Evolutionary conservation across 1,140 invertebrate genomes (phyloP).

Genomic region (Anoplophora glabripennis): DNA sequence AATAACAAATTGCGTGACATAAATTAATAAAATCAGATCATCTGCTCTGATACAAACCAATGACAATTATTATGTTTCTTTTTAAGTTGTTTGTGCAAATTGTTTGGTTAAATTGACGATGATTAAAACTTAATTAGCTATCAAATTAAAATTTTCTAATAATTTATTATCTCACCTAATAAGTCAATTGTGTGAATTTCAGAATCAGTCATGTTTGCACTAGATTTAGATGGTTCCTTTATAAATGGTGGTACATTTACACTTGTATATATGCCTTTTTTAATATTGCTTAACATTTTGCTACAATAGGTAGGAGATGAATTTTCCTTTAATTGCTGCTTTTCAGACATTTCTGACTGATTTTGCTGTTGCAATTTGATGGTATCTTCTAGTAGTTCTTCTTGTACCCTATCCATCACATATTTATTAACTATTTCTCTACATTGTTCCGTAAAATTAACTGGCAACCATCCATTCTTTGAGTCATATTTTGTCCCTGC

Average conservation of each 20-base stretch:
- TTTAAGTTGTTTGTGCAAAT: too few species aligned
- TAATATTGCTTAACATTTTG: slow-evolving; percentile 35
- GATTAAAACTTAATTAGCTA: too few species aligned
- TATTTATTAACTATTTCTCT: slow-evolving; percentile 65
- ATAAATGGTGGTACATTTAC: slow-evolving; percentile 3
- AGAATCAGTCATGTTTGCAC: too few species aligned
- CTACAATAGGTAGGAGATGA: slow-evolving; percentile 22
- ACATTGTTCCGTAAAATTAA: slow-evolving; percentile 64
- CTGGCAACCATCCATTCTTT: slow-evolving; percentile 72
- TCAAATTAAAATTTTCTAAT: too few species aligned
- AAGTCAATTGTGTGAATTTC: too few species aligned
- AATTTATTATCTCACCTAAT: too few species aligned
- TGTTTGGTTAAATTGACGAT: too few species aligned
- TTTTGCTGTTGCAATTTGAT: slow-evolving; percentile 1
- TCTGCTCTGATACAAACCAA: too few species aligned
- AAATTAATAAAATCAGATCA: too few species aligned
- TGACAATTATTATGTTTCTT: too few species aligned
- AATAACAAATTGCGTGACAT: too few species aligned
- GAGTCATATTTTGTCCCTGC: slow-evolving; percentile 65
- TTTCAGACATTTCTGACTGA: slow-evolving; percentile 5
- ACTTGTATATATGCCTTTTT: slow-evolving; percentile 27
- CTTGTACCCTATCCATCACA: slow-evolving; percentile 57
- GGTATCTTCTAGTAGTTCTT: slow-evolving; percentile 44
- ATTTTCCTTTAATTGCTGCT: neutral
- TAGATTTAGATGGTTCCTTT: too few species aligned